Evolutionary conservation across 2,888 invertebrate genomes (phyloP).

Genomic region (Julus scandinavius): DNA sequence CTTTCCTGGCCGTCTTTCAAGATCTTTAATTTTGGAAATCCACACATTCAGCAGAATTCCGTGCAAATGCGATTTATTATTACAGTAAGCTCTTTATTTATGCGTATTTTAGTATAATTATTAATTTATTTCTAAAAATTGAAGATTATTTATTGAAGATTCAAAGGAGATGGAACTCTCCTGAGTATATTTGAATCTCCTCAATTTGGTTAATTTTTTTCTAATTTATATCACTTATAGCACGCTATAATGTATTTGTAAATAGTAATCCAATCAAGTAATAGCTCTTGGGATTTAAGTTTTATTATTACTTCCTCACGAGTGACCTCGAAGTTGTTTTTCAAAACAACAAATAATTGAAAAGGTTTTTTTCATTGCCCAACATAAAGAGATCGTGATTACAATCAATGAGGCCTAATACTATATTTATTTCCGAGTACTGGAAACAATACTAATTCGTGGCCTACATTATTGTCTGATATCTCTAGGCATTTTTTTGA

Average conservation of each 20-base stretch:
- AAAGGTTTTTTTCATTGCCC: not conserved
- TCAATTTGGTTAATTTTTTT: not conserved
- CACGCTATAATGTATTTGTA: too few relatives aligned
- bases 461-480: not conserved
- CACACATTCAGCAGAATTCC: not conserved
- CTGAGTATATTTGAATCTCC: not conserved
- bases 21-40: not conserved
- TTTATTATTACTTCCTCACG: not conserved
- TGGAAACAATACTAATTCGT: slow-evolving; percentile 32
- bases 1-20: not conserved
- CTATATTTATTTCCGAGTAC: not conserved
- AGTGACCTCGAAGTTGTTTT: not conserved
- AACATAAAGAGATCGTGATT: not conserved
- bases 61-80: not conserved
- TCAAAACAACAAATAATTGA: not conserved
- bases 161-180: not conserved
- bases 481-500: not conserved
- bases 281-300: not conserved
- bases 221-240: not conserved
- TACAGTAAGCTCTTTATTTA: not conserved
- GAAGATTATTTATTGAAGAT: not conserved
- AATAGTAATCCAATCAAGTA: not conserved
- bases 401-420: not conserved
- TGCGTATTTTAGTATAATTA: not conserved
- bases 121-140: not conserved